Evolutionary conservation across 2,888 invertebrate species (phyloP).

Genomic region (Hypercompe scribonia): DNA sequence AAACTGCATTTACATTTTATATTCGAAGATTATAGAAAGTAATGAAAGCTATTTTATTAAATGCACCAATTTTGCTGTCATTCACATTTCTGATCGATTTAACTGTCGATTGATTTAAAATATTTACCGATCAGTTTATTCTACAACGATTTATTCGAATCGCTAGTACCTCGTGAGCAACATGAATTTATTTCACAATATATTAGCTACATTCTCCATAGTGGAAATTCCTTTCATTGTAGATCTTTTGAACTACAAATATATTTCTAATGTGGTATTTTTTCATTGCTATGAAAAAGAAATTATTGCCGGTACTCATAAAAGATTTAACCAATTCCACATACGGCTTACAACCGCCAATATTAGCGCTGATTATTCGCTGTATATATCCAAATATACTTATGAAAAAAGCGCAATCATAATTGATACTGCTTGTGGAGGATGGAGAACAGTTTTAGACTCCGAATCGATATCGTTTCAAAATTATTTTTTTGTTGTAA

Average conservation of each 20-base stretch:
- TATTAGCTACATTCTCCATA: conserved; percentile 36
- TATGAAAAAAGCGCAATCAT: conserved; percentile 63
- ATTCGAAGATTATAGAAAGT: conserved; percentile 60
- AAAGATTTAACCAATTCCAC: conserved; percentile 56
- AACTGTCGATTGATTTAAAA: not conserved
- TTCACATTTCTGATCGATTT: conserved; percentile 24
- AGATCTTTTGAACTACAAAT: conserved; percentile 69
- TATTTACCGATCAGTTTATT: conserved; percentile 2
- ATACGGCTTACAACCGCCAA: conserved; percentile 49
- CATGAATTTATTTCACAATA: conserved; percentile 43
- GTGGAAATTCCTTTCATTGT: conserved; percentile 54
- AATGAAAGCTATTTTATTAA: conserved; percentile 52
- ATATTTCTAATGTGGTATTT: conserved; percentile 62
- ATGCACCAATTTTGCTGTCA: conserved; percentile 64
- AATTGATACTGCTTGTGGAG: conserved; percentile 65
- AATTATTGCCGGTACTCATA: conserved; percentile 52
- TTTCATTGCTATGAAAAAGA: conserved; percentile 61
- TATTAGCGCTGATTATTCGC: conserved; percentile 28
- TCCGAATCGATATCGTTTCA: conserved; percentile 49
- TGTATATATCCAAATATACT: conserved; percentile 38
- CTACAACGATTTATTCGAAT: not conserved
- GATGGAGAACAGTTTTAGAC: conserved; percentile 61
- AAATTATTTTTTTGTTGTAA: conserved; percentile 73
- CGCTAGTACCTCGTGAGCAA: conserved; percentile 10
- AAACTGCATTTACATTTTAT: conserved; percentile 26